Conservation (phyloP, 2,797 vertebrate species). For the Balearica regulorum region DNA sequence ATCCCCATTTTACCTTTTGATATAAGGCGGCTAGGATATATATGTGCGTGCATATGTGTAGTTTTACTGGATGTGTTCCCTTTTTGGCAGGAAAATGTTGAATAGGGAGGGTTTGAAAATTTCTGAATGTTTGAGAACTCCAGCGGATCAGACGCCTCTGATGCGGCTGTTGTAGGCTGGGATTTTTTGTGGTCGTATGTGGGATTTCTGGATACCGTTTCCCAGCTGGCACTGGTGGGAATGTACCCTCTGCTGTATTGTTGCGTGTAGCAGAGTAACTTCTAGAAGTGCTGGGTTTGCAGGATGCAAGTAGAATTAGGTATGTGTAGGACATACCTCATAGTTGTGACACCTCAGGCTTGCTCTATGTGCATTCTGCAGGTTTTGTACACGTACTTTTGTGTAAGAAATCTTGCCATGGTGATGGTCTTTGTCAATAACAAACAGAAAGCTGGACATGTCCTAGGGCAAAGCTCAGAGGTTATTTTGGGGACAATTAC, state of each 20-base stretch:
- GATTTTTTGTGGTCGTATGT: fast-evolving
- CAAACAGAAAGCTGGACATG: background rate
- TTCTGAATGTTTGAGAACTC: background rate
- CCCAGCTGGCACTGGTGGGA: background rate
- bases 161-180: background rate
- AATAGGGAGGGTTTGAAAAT: background rate
- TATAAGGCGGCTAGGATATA: background rate
- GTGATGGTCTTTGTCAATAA: background rate
- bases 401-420: background rate
- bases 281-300: background rate
- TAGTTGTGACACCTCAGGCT: background rate
- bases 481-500: background rate
- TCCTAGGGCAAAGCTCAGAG: background rate
- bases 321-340: background rate
- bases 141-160: background rate
- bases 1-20: background rate
- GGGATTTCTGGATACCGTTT: background rate
- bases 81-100: background rate
- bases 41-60: background rate
- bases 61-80: background rate
- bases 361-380: background rate
- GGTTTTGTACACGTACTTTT: background rate
- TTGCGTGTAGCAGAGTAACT: background rate
- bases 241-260: background rate
- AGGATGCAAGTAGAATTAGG: background rate